Evolutionary conservation across 2,888 invertebrate species (phyloP).

Genomic region (Troilus luridus): DNA sequence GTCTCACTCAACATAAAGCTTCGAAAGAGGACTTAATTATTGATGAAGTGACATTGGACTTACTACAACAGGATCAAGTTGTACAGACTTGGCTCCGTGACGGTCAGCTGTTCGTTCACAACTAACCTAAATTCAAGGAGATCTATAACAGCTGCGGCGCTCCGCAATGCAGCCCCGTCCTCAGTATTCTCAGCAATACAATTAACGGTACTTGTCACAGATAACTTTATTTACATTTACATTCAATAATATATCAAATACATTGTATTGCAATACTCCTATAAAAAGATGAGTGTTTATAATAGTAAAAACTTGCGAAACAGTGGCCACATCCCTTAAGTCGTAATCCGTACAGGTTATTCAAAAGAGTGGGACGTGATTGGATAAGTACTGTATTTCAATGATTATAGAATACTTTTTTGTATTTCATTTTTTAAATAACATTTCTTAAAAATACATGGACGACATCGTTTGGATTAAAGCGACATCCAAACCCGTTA

Average conservation of each 20-base stretch:
- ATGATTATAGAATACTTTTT: too few relatives aligned
- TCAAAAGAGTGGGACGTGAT: too few relatives aligned
- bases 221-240: neutral
- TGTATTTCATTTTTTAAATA: too few relatives aligned
- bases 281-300: neutral
- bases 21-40: too few relatives aligned
- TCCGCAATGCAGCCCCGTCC: constrained; percentile 40
- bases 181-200: neutral
- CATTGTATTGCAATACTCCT: neutral
- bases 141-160: constrained; percentile 41
- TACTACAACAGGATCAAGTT: neutral
- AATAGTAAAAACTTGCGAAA: neutral
- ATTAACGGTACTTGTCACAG: neutral
- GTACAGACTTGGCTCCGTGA: neutral
- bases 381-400: too few relatives aligned
- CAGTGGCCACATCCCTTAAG: too few relatives aligned
- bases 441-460: too few relatives aligned
- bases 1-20: too few relatives aligned
- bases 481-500: too few relatives aligned
- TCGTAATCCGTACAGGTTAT: too few relatives aligned
- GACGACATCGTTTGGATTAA: too few relatives aligned
- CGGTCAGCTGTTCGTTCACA: constrained; percentile 42
- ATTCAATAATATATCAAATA: neutral
- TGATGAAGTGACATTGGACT: neutral
- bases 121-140: constrained; percentile 37